Percentiles rank a stretch among this genome's conserved stretches.
phyloP scores from a whole-genome alignment of 2,113 vertebrate species.

The Agelaius phoeniceus region DNA sequence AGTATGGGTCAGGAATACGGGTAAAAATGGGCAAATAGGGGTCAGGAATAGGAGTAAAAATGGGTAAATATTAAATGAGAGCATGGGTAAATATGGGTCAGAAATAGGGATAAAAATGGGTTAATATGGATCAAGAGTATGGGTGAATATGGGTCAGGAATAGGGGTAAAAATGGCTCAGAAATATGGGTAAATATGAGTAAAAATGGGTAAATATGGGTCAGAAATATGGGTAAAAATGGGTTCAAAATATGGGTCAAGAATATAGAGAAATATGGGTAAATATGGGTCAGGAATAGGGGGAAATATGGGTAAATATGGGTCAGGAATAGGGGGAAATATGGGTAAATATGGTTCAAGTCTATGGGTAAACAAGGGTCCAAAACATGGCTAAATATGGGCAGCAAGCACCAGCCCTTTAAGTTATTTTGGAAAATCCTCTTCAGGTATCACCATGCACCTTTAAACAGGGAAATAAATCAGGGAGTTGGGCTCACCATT shows the following conservation, averaged over 20 bases:
- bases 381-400: background rate
- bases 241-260: fast-evolving
- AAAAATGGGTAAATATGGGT: background rate
- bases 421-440: background rate
- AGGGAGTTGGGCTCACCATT: background rate
- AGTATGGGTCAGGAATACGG: background rate
- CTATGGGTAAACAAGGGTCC: background rate
- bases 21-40: background rate
- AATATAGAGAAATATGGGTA: background rate
- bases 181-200: background rate
- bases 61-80: background rate
- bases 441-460: background rate
- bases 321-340: background rate
- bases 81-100: background rate
- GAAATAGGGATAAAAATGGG: too few relatives aligned
- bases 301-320: too few relatives aligned
- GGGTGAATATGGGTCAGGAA: too few relatives aligned
- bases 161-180: background rate
- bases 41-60: background rate
- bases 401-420: background rate
- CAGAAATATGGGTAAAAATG: background rate
- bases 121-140: background rate
- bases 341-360: background rate
- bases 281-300: background rate
- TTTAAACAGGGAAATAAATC: background rate